These are phyloP conservation scores for Aphelinus certus DNA, from an alignment of 1,140 invertebrate genomes.

Conservation along the genomic window DNA sequence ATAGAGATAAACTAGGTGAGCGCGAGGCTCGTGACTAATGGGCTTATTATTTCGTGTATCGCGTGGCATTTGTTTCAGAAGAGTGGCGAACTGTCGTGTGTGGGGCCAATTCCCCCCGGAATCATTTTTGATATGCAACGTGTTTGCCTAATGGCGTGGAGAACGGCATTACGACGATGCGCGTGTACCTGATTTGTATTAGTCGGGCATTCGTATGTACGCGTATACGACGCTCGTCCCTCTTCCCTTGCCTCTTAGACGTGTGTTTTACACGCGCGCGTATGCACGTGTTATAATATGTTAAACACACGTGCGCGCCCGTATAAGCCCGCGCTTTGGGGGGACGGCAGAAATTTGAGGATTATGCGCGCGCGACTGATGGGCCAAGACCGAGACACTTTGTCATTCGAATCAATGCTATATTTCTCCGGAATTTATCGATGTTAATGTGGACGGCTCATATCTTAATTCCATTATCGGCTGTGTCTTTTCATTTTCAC, in stretches of 20 bases:
- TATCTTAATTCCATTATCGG: constrained; percentile 26
- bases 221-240: too few species aligned
- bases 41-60: constrained; percentile 64
- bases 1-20: constrained; percentile 21
- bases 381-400: neutral
- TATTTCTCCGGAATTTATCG: constrained; percentile 27
- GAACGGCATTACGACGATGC: constrained; percentile 49
- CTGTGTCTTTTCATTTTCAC: neutral
- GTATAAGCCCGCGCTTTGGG: too few species aligned
- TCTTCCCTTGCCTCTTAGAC: neutral
- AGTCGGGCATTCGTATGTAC: neutral
- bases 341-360: neutral
- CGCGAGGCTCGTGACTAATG: constrained; percentile 57
- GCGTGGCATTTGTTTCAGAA: constrained; percentile 56
- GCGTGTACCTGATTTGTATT: constrained; percentile 22
- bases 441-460: neutral
- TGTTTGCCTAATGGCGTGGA: constrained; percentile 57
- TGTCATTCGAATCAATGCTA: constrained; percentile 19
- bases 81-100: constrained; percentile 22
- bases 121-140: constrained; percentile 47
- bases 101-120: constrained; percentile 39
- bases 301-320: too few species aligned
- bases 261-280: constrained; percentile 22
- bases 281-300: too few species aligned
- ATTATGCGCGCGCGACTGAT: neutral